phyloP scores from a whole-genome alignment of 2,888 invertebrate species.

The Epirrhoe tristata region DNA sequence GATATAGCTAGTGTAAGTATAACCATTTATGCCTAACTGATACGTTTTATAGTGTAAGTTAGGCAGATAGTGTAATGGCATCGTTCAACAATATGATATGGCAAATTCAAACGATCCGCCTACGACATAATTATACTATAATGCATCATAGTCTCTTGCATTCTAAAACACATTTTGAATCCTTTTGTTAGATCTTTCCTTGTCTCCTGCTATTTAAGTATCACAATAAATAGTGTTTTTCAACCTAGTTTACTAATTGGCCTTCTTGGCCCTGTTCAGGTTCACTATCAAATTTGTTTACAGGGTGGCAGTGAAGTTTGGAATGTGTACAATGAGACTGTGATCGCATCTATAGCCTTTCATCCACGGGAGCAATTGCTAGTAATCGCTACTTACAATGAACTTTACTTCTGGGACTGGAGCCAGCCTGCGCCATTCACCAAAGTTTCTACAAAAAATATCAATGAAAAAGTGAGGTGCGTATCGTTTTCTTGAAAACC shows the following conservation, averaged over 20 bases:
- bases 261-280: neutral
- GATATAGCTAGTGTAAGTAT: conserved; percentile 85
- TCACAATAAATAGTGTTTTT: too few species aligned
- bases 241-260: too few species aligned
- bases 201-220: too few species aligned
- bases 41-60: too few species aligned
- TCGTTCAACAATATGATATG: too few species aligned
- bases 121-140: too few species aligned
- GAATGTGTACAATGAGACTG: conserved; percentile 89
- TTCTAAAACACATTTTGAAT: too few species aligned
- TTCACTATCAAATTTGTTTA: conserved; percentile 9
- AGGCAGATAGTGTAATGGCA: too few species aligned
- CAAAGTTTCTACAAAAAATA: conserved; percentile 89
- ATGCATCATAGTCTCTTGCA: too few species aligned
- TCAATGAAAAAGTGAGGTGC: conserved; percentile 93
- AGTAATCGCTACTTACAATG: conserved; percentile 94
- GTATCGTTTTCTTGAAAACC: conserved; percentile 40
- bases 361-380: conserved; percentile 93
- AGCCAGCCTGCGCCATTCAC: conserved; percentile 90
- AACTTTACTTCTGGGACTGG: conserved; percentile 96
- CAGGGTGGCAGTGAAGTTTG: conserved; percentile 95
- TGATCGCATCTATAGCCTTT: conserved; percentile 94
- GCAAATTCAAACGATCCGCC: too few species aligned
- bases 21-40: neutral
- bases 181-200: too few species aligned